A percentile compares a stretch with the other conserved stretches of the same genome.
These are phyloP conservation scores for Cetoscarus ocellatus DNA, from an alignment of 2,797 vertebrate genomes.

Conservation along the genomic window DNA sequence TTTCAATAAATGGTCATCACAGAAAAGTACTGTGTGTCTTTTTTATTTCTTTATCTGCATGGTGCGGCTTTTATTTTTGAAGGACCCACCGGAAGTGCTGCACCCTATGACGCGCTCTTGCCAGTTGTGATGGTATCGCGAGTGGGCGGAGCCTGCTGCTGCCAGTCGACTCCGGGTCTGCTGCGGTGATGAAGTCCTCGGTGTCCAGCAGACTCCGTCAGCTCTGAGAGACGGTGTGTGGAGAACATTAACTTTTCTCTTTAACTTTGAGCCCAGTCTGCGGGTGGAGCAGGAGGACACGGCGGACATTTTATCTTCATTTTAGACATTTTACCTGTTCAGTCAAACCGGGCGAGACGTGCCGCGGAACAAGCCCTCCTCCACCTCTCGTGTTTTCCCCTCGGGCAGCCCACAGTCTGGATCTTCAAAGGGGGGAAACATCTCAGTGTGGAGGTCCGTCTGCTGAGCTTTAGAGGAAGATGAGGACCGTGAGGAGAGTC, in stretches of 20 bases:
- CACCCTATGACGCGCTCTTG: neutral
- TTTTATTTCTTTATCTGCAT: no score
- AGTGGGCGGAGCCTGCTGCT: constrained; percentile 67
- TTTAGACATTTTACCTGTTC: constrained; percentile 14
- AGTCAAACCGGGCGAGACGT: constrained; percentile 62
- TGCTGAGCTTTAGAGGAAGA: constrained; percentile 19
- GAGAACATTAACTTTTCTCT: constrained; percentile 52
- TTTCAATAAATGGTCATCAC: no score
- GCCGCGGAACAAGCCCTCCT: constrained; percentile 41
- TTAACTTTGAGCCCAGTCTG: neutral
- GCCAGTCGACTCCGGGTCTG: constrained; percentile 59
- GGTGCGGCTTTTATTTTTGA: constrained; percentile 59
- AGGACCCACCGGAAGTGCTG: constrained; percentile 5
- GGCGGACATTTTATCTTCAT: neutral
- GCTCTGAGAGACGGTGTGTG: constrained; percentile 32
- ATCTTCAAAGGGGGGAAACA: constrained; percentile 1
- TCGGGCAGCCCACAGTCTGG: constrained; percentile 36
- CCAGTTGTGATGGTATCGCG: constrained; percentile 52
- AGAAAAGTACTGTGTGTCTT: no score
- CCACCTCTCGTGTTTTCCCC: constrained; percentile 39
- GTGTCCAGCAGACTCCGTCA: constrained; percentile 40
- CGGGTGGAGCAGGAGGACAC: neutral
- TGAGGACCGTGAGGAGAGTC: constrained; percentile 21
- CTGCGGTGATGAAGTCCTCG: constrained; percentile 54
- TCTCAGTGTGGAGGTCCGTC: constrained; percentile 19